A percentile compares a stretch with the other conserved stretches of the same genome.
Conservation (phyloP, 2,888 invertebrate species). For the Altica lythri region DNA sequence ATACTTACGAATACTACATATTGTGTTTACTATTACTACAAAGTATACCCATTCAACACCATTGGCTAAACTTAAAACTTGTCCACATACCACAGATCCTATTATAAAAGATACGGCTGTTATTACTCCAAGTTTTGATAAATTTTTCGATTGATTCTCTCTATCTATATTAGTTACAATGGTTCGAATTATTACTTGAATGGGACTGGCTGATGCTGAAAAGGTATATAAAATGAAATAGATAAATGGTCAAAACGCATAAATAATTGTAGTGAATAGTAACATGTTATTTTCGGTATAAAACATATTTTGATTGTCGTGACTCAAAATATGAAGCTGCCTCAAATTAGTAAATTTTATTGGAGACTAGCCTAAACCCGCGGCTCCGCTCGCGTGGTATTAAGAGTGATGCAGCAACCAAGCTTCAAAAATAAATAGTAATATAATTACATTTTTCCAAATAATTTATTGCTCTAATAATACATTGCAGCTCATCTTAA, state of each 20-base stretch:
- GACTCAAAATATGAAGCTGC: too few species aligned
- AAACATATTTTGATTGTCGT: too few species aligned
- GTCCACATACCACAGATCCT: conserved; percentile 1
- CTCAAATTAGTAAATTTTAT: too few species aligned
- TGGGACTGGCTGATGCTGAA: conserved; percentile 16
- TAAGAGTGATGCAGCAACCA: too few species aligned
- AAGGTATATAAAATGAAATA: neutral
- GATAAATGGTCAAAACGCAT: neutral
- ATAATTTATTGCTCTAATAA: too few species aligned
- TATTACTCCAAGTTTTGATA: conserved; percentile 8
- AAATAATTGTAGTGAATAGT: too few species aligned
- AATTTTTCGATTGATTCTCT: neutral
- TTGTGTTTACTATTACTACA: conserved; percentile 1
- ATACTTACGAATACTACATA: conserved; percentile 9
- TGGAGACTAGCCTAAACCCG: too few species aligned
- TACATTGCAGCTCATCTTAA: too few species aligned
- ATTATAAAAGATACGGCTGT: neutral
- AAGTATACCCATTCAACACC: conserved; percentile 1
- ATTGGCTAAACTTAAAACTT: neutral
- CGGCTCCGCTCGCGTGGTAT: too few species aligned
- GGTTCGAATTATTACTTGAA: conserved; percentile 7
- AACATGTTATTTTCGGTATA: too few species aligned
- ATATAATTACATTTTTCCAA: too few species aligned
- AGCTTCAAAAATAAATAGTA: too few species aligned
- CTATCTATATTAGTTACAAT: conserved; percentile 3